Evolutionary conservation across 1,140 invertebrate genomes (phyloP).

Genomic region (roundworm (Caenorhabditis elegans)): WBcel235 BX284606.5:10838501-10839000

Average conservation of each 20-base stretch:
- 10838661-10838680: conserved; percentile 14
- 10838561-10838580: too few relatives aligned
- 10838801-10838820: not conserved
- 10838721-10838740: not conserved
- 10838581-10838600: too few relatives aligned
- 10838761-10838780: not conserved
- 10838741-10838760: not conserved
- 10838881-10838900: conserved; percentile 19
- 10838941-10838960: conserved; percentile 1
- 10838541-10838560: too few relatives aligned
- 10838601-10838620: not conserved
- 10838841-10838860: conserved; percentile 30
- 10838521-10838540: too few relatives aligned
- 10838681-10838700: conserved; percentile 25
- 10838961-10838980: not conserved
- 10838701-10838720: not conserved
- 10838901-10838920: not conserved
- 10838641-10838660: conserved; percentile 9
- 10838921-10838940: not conserved
- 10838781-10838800: not conserved
- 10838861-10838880: conserved; percentile 20
- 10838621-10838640: conserved; percentile 1
- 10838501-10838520: too few relatives aligned
- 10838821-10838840: conserved; percentile 1
- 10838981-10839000: too few relatives aligned